Base-by-base conservation (phyloP, 2,888 invertebrate genomes). In the Candidula unifasciata region DNA sequence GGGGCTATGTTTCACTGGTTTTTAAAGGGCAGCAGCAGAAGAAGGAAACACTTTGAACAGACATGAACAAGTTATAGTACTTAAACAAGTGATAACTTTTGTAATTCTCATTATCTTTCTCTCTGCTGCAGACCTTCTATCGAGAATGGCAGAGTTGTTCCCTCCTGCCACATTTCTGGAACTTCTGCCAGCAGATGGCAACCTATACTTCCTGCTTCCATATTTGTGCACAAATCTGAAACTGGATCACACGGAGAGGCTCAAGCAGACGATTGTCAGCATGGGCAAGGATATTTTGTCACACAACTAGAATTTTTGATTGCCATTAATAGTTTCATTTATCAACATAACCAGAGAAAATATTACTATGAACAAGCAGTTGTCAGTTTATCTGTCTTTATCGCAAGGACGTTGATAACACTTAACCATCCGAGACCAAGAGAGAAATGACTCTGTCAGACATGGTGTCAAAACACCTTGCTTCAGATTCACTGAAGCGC, bases 181-280 rank as follows among this genome's bases (percentile, higher is more conserved):
- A 24, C 57, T 82, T 0, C 77, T 87, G n/a, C 87, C 87, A 77
- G 71, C 68, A 77, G 85, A 87, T 35, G 87, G 84, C 52, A 87
- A 71, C 60, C 76, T 87, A 64, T 85, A 64, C 71, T 87, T 87
- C 69, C 66, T 87, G 52, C 82, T 87, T 24, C 87, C 87, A 44
- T 85, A 78, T 71, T 33, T 87, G 44, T 80, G 82, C 6, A 69
- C 79, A 44, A 82, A 66, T 71, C 69, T 87, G 71, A 76, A 87
- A 79, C 57, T 68, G 24, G 79, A 79, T 44, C 85, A 85, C 30
- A 78, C 76, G 21, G 44, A 74, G 1, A 57, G 82, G 27, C 85
- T 87, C 16, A 87, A 85, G 37, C 52, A 52, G 57, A 78, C 44
- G 64, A 84, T 87, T 57, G 77, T 77, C n/a, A 68, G 69, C 30